Base-by-base conservation (phyloP, 2,797 vertebrate species). In the Merluccius polli region DNA sequence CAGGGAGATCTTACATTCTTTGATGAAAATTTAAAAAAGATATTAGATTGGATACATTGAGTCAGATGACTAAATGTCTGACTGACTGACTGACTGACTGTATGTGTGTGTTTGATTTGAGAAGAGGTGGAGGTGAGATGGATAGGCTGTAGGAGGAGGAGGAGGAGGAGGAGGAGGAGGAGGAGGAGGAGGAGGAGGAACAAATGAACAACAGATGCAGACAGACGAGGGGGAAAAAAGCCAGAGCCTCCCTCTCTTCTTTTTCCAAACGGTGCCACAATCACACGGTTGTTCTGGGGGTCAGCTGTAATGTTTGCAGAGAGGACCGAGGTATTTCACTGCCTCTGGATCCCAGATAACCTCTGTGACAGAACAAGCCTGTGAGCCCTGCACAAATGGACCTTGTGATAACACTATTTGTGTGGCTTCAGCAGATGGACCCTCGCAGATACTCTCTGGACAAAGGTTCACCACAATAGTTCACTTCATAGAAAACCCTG, bases 21-120 rank as follows among this genome's bases (percentile, higher is more conserved):
- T 79, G 75, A 83, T 75, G 70, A 75, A 84, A 41, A 82, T 83
- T 79, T 84, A 81, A 8, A 3, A 89, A 79, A 81, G n/a, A n/a
- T 70, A 78, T 83, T 89, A 87, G 88, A 86, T 86, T 15, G 11
- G 33, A 88, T 86, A 90, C 89, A 80, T 82, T 72, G 76, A 32
- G 63, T 24, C 27, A 52, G 76, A 90, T 83, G 85, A 79, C 75
- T 48, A 79, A 79, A 13, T 32, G 31, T 59, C 70, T 4, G 38
- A 67, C 83, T 81, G 13, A 79, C 89, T 82, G 84, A 78, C 74
- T 65, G 81, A 78, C 9, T 38, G 31, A 10, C 75, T 41, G 87
- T 87, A 9, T 11, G n/a, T 31, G 13, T 31, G 63, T 15, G 29
- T 13, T 29, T 31, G 16, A 12, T 9, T 24, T 7, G 59, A 65